Evolutionary conservation across 2,888 invertebrate genomes (phyloP).

Genomic region (Hyppa rectilinea): DNA sequence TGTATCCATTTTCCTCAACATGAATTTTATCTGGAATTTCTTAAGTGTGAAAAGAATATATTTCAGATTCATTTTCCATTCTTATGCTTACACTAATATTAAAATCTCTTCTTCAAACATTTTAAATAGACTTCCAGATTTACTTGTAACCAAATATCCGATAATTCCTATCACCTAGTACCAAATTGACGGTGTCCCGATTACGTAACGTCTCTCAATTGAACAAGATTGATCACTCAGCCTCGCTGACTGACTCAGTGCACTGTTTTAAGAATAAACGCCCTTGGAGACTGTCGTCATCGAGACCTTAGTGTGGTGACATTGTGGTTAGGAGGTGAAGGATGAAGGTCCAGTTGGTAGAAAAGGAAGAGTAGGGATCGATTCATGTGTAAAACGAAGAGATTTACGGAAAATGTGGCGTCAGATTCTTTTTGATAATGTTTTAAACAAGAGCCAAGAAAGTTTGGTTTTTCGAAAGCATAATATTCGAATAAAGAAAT

Average conservation of each 20-base stretch:
- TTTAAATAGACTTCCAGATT: constrained; percentile 22
- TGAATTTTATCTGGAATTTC: not conserved
- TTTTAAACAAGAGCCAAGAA: not conserved
- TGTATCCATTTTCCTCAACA: not conserved
- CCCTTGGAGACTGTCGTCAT: constrained; percentile 68
- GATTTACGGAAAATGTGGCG: too few species aligned
- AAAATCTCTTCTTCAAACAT: not conserved
- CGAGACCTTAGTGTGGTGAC: constrained; percentile 50
- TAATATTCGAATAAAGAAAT: constrained; percentile 18
- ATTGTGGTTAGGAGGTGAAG: constrained; percentile 27
- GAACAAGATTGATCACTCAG: constrained; percentile 84
- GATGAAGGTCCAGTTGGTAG: not conserved
- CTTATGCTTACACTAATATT: not conserved
- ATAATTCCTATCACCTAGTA: constrained; percentile 66
- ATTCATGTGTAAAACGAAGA: too few species aligned
- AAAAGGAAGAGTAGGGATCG: not conserved
- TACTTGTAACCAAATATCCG: constrained; percentile 40
- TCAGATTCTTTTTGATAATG: too few species aligned
- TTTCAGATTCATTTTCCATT: not conserved
- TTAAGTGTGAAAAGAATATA: not conserved
- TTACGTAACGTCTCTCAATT: constrained; percentile 82
- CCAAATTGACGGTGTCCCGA: constrained; percentile 64
- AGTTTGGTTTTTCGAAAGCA: not conserved
- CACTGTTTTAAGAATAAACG: constrained; percentile 68
- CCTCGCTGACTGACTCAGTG: constrained; percentile 81